These are phyloP conservation scores for Drosophila bipectinata DNA, from an alignment of 1,140 invertebrate genomes.

Conservation along the genomic window DNA sequence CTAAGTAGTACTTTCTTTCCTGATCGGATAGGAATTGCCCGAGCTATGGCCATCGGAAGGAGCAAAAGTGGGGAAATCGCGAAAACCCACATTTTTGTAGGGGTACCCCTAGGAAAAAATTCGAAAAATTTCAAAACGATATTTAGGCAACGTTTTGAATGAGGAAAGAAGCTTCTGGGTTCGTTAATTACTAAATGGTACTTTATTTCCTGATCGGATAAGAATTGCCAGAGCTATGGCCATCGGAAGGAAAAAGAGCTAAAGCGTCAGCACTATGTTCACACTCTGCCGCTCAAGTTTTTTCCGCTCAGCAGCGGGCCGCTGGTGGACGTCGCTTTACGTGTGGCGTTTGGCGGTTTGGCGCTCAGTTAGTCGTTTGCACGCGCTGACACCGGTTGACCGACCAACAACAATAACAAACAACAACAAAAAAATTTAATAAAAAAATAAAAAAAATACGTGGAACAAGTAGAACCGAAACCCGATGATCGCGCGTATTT, in stretches of 20 bases:
- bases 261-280: constrained; percentile 7
- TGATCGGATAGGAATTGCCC: too few species aligned
- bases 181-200: too few species aligned
- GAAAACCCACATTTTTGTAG: too few species aligned
- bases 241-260: not conserved
- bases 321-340: constrained; percentile 22
- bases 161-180: too few species aligned
- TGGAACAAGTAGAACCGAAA: constrained; percentile 5
- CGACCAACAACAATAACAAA: constrained; percentile 28
- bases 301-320: constrained; percentile 14
- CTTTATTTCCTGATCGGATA: too few species aligned
- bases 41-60: too few species aligned
- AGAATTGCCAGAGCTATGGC: too few species aligned
- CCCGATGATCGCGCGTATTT: constrained; percentile 24
- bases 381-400: constrained; percentile 73
- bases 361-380: constrained; percentile 78
- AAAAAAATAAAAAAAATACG: constrained; percentile 4
- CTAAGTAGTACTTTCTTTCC: too few species aligned
- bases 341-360: constrained; percentile 46
- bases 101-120: too few species aligned
- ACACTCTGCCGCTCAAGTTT: constrained; percentile 8
- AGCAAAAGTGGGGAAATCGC: too few species aligned
- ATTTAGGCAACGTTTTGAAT: too few species aligned
- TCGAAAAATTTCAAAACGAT: too few species aligned
- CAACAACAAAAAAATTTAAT: not conserved